Evolutionary conservation across 1,140 invertebrate genomes (phyloP).

Genomic region (Stratiolaelaps scimitus): DNA sequence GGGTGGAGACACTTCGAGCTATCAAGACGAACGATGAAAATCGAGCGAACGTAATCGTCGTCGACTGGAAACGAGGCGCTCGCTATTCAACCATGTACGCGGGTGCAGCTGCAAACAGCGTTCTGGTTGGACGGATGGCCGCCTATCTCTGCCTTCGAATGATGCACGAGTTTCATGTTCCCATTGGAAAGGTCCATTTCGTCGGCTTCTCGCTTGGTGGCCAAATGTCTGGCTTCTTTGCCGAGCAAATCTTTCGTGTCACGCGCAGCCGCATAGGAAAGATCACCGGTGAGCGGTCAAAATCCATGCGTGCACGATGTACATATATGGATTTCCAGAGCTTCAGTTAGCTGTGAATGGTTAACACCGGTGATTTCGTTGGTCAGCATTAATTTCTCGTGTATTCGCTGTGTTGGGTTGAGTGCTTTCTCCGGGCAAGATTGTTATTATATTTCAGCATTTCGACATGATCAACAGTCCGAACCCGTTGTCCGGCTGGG

Average conservation of each 20-base stretch:
- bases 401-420: too few species aligned
- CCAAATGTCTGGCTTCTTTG: constrained; percentile 48
- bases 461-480: too few species aligned
- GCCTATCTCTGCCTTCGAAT: constrained; percentile 37
- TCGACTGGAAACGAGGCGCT: constrained; percentile 41
- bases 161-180: not conserved
- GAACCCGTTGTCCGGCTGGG: not conserved
- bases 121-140: constrained; percentile 40
- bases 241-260: not conserved
- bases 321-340: not conserved
- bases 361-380: not conserved
- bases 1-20: constrained; percentile 34
- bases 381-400: too few species aligned
- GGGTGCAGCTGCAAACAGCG: constrained; percentile 41
- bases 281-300: constrained; percentile 3
- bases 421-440: too few species aligned
- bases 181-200: constrained; percentile 43
- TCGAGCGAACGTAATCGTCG: constrained; percentile 40
- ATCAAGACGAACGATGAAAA: constrained; percentile 31
- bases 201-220: constrained; percentile 52
- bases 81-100: constrained; percentile 38
- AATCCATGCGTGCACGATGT: not conserved
- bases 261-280: not conserved
- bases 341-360: not conserved
- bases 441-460: too few species aligned